Evolutionary conservation across 2,888 invertebrate species (phyloP).

Genomic region (Lymantria dispar): DNA sequence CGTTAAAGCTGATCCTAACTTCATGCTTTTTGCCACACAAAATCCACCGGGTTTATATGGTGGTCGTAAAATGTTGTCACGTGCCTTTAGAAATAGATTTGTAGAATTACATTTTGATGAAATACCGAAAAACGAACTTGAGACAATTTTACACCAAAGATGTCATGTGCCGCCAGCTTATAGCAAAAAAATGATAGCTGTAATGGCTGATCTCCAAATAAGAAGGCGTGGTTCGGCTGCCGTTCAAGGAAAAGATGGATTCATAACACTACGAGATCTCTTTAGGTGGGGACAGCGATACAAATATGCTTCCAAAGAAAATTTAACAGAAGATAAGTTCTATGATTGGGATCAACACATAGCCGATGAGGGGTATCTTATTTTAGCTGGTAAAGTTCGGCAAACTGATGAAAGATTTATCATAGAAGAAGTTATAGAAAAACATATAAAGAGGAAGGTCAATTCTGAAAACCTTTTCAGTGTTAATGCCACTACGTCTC

Average conservation of each 20-base stretch:
- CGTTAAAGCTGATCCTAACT: slow-evolving; percentile 95
- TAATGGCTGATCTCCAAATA: slow-evolving; percentile 95
- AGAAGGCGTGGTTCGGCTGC: slow-evolving; percentile 92
- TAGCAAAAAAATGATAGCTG: slow-evolving; percentile 93
- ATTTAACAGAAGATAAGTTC: slow-evolving; percentile 80
- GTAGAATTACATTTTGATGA: slow-evolving; percentile 98
- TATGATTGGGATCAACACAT: slow-evolving; percentile 99
- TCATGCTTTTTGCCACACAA: slow-evolving; percentile 99
- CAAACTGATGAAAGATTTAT: slow-evolving; percentile 90
- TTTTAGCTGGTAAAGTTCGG: slow-evolving; percentile 96
- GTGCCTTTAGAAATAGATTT: slow-evolving; percentile 98
- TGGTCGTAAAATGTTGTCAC: slow-evolving; percentile 96
- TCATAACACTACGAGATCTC: slow-evolving; percentile 96
- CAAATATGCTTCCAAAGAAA: slow-evolving; percentile 85
- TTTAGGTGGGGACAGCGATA: slow-evolving; percentile 99
- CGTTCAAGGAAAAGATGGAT: slow-evolving; percentile 95
- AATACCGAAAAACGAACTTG: slow-evolving; percentile 94
- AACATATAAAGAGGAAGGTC: slow-evolving; percentile 90
- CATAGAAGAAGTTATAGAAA: slow-evolving; percentile 90
- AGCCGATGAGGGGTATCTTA: slow-evolving; percentile 97
- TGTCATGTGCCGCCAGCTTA: slow-evolving; percentile 94
- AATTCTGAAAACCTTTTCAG: slow-evolving; percentile 87
- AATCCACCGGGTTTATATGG: slow-evolving; percentile 99
- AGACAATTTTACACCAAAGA: slow-evolving; percentile 92
- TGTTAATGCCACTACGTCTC: slow-evolving; percentile 85